phyloP scores from a whole-genome alignment of 2,888 invertebrate genomes.

The Agapetus fuscipes region DNA sequence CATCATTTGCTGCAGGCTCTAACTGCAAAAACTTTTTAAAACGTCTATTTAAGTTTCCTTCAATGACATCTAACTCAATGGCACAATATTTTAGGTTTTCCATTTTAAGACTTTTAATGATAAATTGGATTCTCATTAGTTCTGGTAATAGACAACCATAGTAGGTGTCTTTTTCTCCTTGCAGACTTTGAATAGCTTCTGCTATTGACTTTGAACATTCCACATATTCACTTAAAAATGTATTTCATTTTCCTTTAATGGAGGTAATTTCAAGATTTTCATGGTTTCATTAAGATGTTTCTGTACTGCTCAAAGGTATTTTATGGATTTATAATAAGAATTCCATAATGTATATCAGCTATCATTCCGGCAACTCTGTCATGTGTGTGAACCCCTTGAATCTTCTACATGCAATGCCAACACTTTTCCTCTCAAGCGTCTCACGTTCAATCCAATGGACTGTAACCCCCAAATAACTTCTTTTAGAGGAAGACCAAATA shows the following conservation, averaged over 20 bases:
- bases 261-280: slow-evolving; percentile 9
- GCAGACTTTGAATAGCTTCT: no score
- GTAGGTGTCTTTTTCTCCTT: no score
- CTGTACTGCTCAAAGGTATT: slow-evolving; percentile 9
- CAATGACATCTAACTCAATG: no score
- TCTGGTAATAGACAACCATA: no score
- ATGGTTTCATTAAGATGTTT: slow-evolving; percentile 9
- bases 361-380: slow-evolving; percentile 21
- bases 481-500: slow-evolving; percentile 22
- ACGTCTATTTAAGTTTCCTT: no score
- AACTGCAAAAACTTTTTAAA: no score
- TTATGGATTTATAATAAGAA: slow-evolving; percentile 14
- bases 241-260: slow-evolving; percentile 12
- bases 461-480: slow-evolving; percentile 23
- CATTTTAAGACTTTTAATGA: no score
- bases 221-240: slow-evolving; percentile 12
- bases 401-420: slow-evolving; percentile 22
- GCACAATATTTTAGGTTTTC: no score
- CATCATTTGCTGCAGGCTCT: no score
- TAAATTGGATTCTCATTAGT: no score
- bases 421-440: slow-evolving; percentile 19
- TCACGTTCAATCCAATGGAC: slow-evolving; percentile 21
- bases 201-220: no score
- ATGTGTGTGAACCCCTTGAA: slow-evolving; percentile 22
- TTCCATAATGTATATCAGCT: slow-evolving; percentile 15